Percentiles rank a stretch among this genome's conserved stretches.
Conservation (phyloP, 2,113 vertebrate genomes). For the Hippocampus barbouri region DNA sequence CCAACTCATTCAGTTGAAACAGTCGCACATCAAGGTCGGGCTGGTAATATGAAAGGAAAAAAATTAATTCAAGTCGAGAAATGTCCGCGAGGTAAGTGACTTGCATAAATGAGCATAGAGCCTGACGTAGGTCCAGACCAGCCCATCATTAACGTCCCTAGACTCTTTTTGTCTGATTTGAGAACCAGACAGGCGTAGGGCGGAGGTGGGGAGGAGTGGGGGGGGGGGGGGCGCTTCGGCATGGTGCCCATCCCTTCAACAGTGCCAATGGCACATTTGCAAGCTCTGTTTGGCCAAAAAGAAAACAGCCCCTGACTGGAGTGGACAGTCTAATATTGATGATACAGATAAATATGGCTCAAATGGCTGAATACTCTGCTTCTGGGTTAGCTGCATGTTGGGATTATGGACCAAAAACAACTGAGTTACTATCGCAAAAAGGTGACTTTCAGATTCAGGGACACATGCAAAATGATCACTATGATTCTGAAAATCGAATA, state of each 20-base stretch:
- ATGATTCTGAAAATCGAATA: too few species aligned
- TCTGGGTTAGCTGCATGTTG: conserved; percentile 23
- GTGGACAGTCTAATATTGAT: conserved; percentile 27
- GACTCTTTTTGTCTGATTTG: conserved; percentile 61
- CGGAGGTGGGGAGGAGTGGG: conserved; percentile 5
- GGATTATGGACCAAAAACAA: neutral
- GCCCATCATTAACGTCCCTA: conserved; percentile 66
- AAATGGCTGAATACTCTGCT: conserved; percentile 27
- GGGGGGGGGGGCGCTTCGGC: conserved; percentile 44
- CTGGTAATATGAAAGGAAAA: conserved; percentile 18
- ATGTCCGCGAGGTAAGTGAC: conserved; percentile 30
- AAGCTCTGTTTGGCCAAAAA: conserved; percentile 39
- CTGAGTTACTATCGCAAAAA: neutral
- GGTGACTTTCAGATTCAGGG: neutral
- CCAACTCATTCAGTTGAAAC: conserved; percentile 25
- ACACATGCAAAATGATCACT: too few species aligned
- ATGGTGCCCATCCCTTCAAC: conserved; percentile 54
- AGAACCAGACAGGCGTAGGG: conserved; percentile 45
- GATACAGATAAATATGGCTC: conserved; percentile 19
- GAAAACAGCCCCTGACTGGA: conserved; percentile 34
- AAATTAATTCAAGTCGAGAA: conserved; percentile 16
- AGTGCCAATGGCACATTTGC: conserved; percentile 52
- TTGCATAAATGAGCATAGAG: conserved; percentile 71
- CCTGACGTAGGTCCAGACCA: conserved; percentile 50
- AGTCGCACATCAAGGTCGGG: conserved; percentile 15